A percentile compares a stretch with the other conserved stretches of the same genome.
These are phyloP conservation scores for Bryconaethiops microstoma DNA, from an alignment of 2,797 vertebrate species.

Conservation along the genomic window DNA sequence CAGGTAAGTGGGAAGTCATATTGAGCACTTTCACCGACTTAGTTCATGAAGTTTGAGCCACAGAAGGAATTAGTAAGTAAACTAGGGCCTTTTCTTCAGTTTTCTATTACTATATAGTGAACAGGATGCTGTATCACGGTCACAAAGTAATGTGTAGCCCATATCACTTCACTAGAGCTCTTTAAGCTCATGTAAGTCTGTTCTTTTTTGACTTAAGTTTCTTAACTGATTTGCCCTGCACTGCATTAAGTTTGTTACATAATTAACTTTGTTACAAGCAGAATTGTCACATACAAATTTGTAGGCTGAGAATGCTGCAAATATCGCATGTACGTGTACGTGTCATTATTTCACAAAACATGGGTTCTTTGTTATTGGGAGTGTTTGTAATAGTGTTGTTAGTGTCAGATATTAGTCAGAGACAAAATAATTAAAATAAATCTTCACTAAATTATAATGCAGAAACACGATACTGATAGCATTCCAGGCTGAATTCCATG, in stretches of 20 bases:
- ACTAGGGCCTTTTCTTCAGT: not conserved
- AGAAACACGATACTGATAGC: not conserved
- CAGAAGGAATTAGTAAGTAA: not conserved
- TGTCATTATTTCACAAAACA: too few species aligned
- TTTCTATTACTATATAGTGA: not conserved
- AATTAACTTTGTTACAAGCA: too few species aligned
- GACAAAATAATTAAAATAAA: not conserved
- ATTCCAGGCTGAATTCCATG: not conserved
- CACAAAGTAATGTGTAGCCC: not conserved
- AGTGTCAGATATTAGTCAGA: not conserved
- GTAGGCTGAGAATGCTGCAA: too few species aligned
- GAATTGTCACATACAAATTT: too few species aligned
- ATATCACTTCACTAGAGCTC: too few species aligned
- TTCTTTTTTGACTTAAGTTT: not conserved
- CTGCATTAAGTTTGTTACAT: too few species aligned
- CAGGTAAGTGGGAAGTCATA: constrained; percentile 10
- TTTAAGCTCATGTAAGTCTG: not conserved
- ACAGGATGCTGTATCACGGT: not conserved
- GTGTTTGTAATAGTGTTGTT: too few species aligned
- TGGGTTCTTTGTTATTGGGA: too few species aligned
- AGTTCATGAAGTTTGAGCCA: constrained; percentile 17
- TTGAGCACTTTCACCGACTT: not conserved
- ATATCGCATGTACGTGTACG: too few species aligned
- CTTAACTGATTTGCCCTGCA: too few species aligned
- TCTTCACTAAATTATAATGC: not conserved